These are phyloP conservation scores for Nerophis ophidion DNA, from an alignment of 2,113 vertebrate species.

Conservation along the genomic window DNA sequence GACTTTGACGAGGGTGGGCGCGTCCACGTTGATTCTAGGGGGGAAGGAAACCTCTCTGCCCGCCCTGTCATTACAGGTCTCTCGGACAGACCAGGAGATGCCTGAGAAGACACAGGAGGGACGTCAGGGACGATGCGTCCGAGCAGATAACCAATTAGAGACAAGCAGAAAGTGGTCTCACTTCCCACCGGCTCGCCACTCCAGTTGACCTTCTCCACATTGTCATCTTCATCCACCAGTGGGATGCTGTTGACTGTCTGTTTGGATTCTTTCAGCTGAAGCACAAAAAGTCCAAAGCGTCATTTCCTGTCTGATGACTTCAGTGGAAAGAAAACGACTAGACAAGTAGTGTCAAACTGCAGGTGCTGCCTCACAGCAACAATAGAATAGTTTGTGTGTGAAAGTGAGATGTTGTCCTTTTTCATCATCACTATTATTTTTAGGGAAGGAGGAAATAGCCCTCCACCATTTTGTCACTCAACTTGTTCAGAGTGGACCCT, in stretches of 20 bases:
- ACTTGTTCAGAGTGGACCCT: too few species aligned
- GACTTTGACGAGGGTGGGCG: slow-evolving; percentile 72
- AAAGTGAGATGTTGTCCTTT: too few species aligned
- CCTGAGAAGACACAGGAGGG: slow-evolving; percentile 63
- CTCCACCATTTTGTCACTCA: too few species aligned
- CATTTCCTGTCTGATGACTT: neutral
- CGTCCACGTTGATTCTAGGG: slow-evolving; percentile 68
- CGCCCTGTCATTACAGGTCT: slow-evolving; percentile 79
- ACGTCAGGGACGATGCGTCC: neutral
- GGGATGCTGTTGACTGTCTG: slow-evolving; percentile 85
- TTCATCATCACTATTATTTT: too few species aligned
- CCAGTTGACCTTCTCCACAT: slow-evolving; percentile 89
- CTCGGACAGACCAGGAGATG: slow-evolving; percentile 92
- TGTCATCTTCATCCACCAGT: slow-evolving; percentile 80
- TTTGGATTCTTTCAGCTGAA: slow-evolving; percentile 88
- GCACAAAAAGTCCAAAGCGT: slow-evolving; percentile 7
- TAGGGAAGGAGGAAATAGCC: too few species aligned
- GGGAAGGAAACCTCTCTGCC: slow-evolving; percentile 60
- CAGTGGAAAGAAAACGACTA: neutral
- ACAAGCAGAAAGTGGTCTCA: slow-evolving; percentile 59
- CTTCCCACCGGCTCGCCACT: slow-evolving; percentile 92
- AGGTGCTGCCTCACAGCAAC: too few species aligned
- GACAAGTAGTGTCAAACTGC: too few species aligned
- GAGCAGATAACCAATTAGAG: too few species aligned
- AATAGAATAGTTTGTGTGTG: too few species aligned